phyloP scores from a whole-genome alignment of 2,797 vertebrate genomes.

The Emydoidea blandingii region DNA sequence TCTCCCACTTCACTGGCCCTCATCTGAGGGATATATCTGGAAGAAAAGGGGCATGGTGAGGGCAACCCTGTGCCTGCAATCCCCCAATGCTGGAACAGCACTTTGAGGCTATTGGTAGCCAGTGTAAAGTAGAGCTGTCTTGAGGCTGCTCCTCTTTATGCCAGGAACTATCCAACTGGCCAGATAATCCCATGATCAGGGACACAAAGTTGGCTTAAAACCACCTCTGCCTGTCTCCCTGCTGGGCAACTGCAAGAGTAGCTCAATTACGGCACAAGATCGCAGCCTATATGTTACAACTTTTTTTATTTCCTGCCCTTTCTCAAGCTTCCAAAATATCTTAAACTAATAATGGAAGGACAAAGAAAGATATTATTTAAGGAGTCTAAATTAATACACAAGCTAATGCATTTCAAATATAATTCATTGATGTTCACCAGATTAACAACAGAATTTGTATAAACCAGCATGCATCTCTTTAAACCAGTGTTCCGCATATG shows the following conservation, averaged over 20 bases:
- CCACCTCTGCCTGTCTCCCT: neutral
- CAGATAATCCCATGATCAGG: neutral
- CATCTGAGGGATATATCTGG: neutral
- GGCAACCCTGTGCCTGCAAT: neutral
- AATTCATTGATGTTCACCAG: neutral
- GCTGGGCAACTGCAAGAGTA: neutral
- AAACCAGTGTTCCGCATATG: neutral
- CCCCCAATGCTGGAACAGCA: neutral
- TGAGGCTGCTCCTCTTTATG: neutral
- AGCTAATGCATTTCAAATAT: neutral
- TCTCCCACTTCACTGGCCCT: neutral
- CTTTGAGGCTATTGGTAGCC: neutral
- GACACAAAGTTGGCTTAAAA: neutral
- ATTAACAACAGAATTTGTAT: rapidly evolving
- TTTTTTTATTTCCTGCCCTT: neutral
- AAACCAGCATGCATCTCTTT: neutral
- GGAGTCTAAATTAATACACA: neutral
- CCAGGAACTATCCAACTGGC: neutral
- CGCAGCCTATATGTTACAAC: neutral
- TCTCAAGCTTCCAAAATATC: neutral
- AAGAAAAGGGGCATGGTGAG: neutral
- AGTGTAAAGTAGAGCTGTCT: neutral
- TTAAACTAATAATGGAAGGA: neutral
- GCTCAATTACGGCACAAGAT: neutral
- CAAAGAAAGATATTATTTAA: rapidly evolving